phyloP scores from a whole-genome alignment of 2,888 invertebrate species.

The Pemphredon lugubris region DNA sequence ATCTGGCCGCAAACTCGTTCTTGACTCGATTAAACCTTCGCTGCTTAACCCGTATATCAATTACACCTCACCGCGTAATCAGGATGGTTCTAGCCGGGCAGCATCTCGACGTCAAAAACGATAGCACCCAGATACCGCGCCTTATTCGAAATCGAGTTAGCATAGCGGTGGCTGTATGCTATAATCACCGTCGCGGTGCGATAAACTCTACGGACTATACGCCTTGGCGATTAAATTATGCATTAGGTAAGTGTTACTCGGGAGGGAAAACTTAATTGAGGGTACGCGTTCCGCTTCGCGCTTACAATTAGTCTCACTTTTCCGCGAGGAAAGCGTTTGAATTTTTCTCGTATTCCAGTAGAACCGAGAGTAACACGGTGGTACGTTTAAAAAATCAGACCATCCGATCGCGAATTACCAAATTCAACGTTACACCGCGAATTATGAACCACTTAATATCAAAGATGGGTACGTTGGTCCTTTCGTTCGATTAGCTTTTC shows the following conservation, averaged over 20 bases:
- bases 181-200: conserved; percentile 23
- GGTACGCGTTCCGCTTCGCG: conserved; percentile 31
- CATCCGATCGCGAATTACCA: too few species aligned
- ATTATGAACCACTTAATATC: too few species aligned
- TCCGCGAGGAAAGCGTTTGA: conserved; percentile 44
- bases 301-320: conserved; percentile 49
- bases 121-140: conserved; percentile 42
- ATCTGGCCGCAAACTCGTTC: conserved; percentile 46
- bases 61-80: conserved; percentile 50
- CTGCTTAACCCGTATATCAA: conserved; percentile 58
- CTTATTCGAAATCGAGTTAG: conserved; percentile 47
- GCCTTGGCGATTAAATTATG: conserved; percentile 37
- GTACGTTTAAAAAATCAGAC: too few species aligned
- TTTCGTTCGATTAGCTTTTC: too few species aligned
- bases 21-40: conserved; percentile 47
- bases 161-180: conserved; percentile 25
- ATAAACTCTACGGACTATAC: conserved; percentile 21
- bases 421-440: too few species aligned
- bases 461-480: too few species aligned
- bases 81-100: conserved; percentile 32
- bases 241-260: conserved; percentile 54
- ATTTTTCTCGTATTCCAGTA: background rate
- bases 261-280: conserved; percentile 46
- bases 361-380: too few species aligned
- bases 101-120: conserved; percentile 34